Evolutionary conservation across 2,797 vertebrate genomes (phyloP).

Genomic region (Onychomys leucogaster): DNA sequence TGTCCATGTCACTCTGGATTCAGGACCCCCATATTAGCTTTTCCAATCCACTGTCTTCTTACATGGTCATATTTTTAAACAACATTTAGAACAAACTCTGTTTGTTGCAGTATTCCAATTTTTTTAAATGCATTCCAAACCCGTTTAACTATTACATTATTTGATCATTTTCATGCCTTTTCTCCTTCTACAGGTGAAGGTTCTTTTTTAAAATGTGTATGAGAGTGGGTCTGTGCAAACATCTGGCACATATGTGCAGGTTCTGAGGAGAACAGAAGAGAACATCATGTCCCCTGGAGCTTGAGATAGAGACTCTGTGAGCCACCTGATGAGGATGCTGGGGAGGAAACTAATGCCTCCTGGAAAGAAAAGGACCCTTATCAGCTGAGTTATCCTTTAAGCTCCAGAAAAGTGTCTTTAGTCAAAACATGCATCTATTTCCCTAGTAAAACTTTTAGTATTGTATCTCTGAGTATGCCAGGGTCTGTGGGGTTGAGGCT

Average conservation of each 20-base stretch:
- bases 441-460: neutral
- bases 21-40: too few relatives aligned
- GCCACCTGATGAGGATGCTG: neutral
- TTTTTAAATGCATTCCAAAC: too few relatives aligned
- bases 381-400: rapidly evolving
- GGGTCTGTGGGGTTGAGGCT: neutral
- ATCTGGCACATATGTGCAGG: neutral
- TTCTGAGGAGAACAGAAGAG: neutral
- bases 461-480: neutral
- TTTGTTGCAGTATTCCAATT: too few relatives aligned
- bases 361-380: neutral
- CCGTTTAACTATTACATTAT: too few relatives aligned
- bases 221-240: neutral
- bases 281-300: neutral
- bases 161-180: too few relatives aligned
- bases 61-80: neutral
- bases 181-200: too few relatives aligned
- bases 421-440: neutral
- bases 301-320: neutral
- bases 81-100: neutral
- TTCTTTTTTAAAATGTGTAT: too few relatives aligned
- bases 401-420: neutral
- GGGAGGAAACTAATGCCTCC: neutral
- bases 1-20: too few relatives aligned
- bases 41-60: too few relatives aligned